Conservation (phyloP, 2,113 vertebrate species). For the Tiliqua scincoides region DNA sequence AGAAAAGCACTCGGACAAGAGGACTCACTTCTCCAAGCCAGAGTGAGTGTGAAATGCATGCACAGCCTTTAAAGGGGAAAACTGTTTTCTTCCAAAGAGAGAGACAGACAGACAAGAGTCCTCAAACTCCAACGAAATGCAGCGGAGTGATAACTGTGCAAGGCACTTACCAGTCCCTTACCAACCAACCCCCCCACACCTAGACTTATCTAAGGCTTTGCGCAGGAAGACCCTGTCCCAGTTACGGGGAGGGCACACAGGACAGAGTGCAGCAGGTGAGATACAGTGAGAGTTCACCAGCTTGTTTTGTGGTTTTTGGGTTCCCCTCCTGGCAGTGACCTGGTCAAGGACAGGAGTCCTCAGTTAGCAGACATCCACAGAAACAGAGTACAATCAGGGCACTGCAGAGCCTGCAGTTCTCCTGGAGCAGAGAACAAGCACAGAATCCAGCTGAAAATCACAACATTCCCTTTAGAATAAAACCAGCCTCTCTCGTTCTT, state of each 20-base stretch:
- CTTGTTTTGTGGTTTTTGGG: slow-evolving; percentile 72
- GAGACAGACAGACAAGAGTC: slow-evolving; percentile 40
- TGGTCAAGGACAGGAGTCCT: neutral
- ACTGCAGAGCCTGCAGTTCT: neutral
- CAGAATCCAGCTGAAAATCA: too few species aligned
- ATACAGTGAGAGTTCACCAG: slow-evolving; percentile 5
- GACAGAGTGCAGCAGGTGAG: neutral
- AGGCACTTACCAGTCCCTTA: neutral
- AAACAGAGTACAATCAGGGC: rapidly evolving
- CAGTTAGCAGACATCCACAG: rapidly evolving
- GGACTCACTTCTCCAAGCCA: slow-evolving; percentile 88
- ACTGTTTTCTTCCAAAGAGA: slow-evolving; percentile 62
- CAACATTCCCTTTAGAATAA: neutral
- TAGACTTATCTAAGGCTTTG: neutral
- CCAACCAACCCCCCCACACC: slow-evolving; percentile 39
- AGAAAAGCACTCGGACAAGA: slow-evolving; percentile 84
- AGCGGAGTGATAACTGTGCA: slow-evolving; percentile 20
- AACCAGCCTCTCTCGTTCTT: neutral
- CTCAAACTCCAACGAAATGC: slow-evolving; percentile 44
- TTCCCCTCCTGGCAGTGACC: slow-evolving; percentile 66
- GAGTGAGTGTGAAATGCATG: slow-evolving; percentile 88
- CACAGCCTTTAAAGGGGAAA: slow-evolving; percentile 94
- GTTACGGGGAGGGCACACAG: neutral
- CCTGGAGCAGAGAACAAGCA: neutral
- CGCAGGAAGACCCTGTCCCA: neutral